These are phyloP conservation scores for Papilio gigon DNA, from an alignment of 2,888 invertebrate genomes.

Conservation along the genomic window DNA sequence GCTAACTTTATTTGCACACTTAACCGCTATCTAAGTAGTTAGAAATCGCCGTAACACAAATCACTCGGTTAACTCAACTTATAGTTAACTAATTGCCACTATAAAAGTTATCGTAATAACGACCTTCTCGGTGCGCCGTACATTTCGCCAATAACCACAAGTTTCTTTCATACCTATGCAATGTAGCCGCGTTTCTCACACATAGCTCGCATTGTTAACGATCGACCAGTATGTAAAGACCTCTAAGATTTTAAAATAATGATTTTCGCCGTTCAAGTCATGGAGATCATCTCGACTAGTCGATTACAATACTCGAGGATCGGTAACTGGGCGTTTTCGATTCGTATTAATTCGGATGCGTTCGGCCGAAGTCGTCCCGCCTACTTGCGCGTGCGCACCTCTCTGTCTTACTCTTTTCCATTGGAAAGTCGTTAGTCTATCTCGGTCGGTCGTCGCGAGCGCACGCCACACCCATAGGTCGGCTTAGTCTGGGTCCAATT, in stretches of 20 bases:
- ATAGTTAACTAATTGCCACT: slow-evolving; percentile 41
- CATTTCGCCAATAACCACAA: slow-evolving; percentile 55
- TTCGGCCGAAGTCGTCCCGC: slow-evolving; percentile 67
- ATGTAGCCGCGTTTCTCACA: slow-evolving; percentile 59
- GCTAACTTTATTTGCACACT: slow-evolving; percentile 33
- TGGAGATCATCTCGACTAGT: slow-evolving; percentile 60
- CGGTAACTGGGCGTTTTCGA: slow-evolving; percentile 73
- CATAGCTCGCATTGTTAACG: slow-evolving; percentile 61
- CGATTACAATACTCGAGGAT: slow-evolving; percentile 55
- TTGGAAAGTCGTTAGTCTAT: slow-evolving; percentile 51
- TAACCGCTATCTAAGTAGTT: slow-evolving; percentile 40
- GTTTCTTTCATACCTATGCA: slow-evolving; percentile 53
- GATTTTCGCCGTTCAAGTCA: slow-evolving; percentile 44
- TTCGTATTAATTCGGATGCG: slow-evolving; percentile 63
- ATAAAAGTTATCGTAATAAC: slow-evolving; percentile 55
- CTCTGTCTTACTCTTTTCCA: slow-evolving; percentile 57
- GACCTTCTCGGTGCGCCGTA: slow-evolving; percentile 47
- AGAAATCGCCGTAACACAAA: slow-evolving; percentile 48
- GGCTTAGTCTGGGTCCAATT: slow-evolving; percentile 76
- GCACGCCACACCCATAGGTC: slow-evolving; percentile 71
- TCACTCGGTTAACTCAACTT: slow-evolving; percentile 41
- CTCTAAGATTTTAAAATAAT: slow-evolving; percentile 45
- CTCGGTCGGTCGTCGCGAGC: slow-evolving; percentile 55
- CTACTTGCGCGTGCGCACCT: slow-evolving; percentile 59
- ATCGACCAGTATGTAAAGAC: slow-evolving; percentile 50